phyloP scores from a whole-genome alignment of 1,140 invertebrate species.

The Druon quercuslanigerum region DNA sequence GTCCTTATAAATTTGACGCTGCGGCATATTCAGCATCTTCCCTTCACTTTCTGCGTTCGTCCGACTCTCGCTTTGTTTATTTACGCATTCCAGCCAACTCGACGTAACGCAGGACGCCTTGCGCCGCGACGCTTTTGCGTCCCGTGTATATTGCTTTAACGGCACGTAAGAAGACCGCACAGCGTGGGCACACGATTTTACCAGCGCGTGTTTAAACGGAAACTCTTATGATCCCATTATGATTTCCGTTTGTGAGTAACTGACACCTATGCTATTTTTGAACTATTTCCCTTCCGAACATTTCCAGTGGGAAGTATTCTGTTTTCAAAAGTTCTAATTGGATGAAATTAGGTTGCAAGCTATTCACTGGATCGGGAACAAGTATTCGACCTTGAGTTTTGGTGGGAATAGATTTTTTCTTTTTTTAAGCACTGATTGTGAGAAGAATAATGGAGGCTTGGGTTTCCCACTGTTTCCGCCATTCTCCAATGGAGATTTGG shows the following conservation, averaged over 20 bases:
- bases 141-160: constrained; percentile 73
- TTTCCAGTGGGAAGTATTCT: too few species aligned
- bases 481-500: constrained; percentile 7
- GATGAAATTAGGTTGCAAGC: too few species aligned
- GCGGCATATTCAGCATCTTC: constrained; percentile 48
- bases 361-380: too few species aligned
- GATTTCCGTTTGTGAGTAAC: constrained; percentile 2
- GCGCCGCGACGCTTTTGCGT: constrained; percentile 70
- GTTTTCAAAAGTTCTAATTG: too few species aligned
- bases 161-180: constrained; percentile 60
- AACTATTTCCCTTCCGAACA: too few species aligned
- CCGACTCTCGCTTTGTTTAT: constrained; percentile 67
- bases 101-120: constrained; percentile 71
- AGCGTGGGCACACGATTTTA: constrained; percentile 47
- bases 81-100: constrained; percentile 69
- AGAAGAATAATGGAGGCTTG: not conserved
- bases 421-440: not conserved
- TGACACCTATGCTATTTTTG: not conserved
- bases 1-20: constrained; percentile 44
- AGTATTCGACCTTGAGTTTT: too few species aligned
- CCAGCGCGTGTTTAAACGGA: constrained; percentile 6
- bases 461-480: constrained; percentile 11
- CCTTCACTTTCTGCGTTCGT: constrained; percentile 42
- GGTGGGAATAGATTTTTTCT: not conserved
- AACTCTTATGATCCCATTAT: constrained; percentile 27